Evolutionary conservation across 35 echinoderm and acorn worm species (phyloP), one percentile per base, ranked within the genome.

Genomic region (Apostichopus californicus): DNA sequence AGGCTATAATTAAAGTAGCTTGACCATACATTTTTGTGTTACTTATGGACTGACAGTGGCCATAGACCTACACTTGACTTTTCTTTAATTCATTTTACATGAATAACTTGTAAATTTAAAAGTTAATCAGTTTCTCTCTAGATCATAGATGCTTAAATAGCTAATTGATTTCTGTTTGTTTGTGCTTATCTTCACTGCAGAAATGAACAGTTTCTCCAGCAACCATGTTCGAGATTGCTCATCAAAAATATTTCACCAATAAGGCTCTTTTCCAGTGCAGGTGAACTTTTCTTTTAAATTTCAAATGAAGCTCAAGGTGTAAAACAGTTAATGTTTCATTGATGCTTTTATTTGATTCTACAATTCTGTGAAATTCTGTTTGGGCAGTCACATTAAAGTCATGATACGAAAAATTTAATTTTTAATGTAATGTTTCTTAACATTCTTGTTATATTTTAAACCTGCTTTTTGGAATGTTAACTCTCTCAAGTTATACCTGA

Each of bases 151-250:
- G 34, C 34, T 46, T 46, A 46, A 46, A 46, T 46, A 46, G 34
- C 34, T 46, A 46, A 46, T 61, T 61, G 12, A 61, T 61, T 61
- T 61, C 58, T 61, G 54, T 55, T 83, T 14, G 17, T 57, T 14
- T 83, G 1, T 55, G 4, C 46, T 9, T 23, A 21, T 83, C 80
- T 83, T 14, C 46, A 46, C 5, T 83, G 52, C 55, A 83, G 80
- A 83, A 55, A 12, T 54, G 80, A 57, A 83, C 80, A 83, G 80
- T 83, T 57, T 54, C 56, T 83, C 12, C 80, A 83, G 80, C 80
- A 53, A 55, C 80, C 80, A 83, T 46, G 52, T 55, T 54, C 80
- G 17, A 55, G 80, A 57, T 56, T 54, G 56, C 56, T 83, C 18
- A 55, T 83, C 80, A 54, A 83, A 83, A 12, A 54, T 4, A 54